These are phyloP conservation scores for Bufotes viridis DNA, from an alignment of 2,797 vertebrate genomes.

Conservation along the genomic window DNA sequence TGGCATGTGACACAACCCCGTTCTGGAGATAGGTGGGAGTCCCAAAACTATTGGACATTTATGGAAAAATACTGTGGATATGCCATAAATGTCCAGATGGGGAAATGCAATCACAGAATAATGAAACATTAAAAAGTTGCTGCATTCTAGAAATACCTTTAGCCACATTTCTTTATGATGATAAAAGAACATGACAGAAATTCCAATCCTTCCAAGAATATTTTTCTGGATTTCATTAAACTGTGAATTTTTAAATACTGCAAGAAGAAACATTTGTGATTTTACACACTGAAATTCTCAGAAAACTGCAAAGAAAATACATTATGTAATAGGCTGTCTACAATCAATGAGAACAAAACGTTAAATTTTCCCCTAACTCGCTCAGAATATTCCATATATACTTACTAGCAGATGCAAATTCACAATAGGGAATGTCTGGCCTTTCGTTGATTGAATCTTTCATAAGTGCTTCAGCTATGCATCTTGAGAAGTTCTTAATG, in stretches of 20 bases:
- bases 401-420: slow-evolving; percentile 87
- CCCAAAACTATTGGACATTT: too few relatives aligned
- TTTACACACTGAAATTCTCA: too few relatives aligned
- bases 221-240: slow-evolving; percentile 72
- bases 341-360: neutral
- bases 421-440: slow-evolving; percentile 81
- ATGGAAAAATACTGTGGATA: too few relatives aligned
- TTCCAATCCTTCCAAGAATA: slow-evolving; percentile 86
- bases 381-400: neutral
- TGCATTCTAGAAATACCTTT: slow-evolving; percentile 79
- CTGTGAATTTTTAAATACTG: slow-evolving; percentile 73
- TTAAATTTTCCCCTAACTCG: neutral
- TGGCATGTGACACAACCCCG: too few relatives aligned
- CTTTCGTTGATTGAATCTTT: slow-evolving; percentile 77
- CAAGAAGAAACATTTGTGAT: slow-evolving; percentile 20
- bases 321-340: neutral
- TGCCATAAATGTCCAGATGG: too few relatives aligned
- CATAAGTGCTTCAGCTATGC: slow-evolving; percentile 78
- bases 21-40: too few relatives aligned
- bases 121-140: too few relatives aligned
- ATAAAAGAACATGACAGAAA: slow-evolving; percentile 86
- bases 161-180: slow-evolving; percentile 84
- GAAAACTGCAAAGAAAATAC: too few relatives aligned
- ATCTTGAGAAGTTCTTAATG: slow-evolving; percentile 80
- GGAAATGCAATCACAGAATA: too few relatives aligned